These are phyloP conservation scores for Peromyscus eremicus DNA, from an alignment of 2,797 vertebrate genomes.

Conservation along the genomic window DNA sequence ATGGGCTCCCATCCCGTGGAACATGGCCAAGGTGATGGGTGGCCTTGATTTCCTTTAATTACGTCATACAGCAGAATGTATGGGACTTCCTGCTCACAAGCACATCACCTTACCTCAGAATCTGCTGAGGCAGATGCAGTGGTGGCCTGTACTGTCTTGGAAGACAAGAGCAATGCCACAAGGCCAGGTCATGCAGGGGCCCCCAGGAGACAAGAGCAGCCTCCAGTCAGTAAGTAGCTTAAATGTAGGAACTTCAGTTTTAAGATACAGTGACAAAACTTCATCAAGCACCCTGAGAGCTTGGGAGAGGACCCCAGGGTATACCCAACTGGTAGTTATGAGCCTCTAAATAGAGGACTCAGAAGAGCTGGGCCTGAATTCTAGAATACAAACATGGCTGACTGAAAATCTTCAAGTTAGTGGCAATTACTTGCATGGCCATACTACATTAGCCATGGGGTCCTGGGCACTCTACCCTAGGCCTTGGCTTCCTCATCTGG, in stretches of 20 bases:
- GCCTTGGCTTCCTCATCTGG: background rate
- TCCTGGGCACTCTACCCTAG: too few relatives aligned
- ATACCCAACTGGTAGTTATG: accelerated
- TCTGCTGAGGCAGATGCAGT: background rate
- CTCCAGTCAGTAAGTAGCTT: background rate
- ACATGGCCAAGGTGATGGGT: accelerated
- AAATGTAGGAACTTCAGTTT: accelerated
- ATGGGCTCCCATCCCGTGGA: background rate
- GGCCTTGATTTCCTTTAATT: background rate
- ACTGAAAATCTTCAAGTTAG: background rate
- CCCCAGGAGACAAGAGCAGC: background rate
- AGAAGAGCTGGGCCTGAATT: background rate
- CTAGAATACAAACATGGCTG: background rate
- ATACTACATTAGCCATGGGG: accelerated
- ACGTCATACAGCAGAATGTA: background rate
- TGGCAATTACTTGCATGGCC: too few relatives aligned
- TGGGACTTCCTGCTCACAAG: accelerated
- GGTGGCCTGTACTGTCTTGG: too few relatives aligned
- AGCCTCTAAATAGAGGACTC: background rate
- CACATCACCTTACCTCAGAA: background rate
- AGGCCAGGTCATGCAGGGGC: accelerated
- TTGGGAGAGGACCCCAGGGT: background rate
- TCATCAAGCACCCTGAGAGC: background rate
- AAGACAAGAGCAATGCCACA: accelerated
- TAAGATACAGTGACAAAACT: background rate